A percentile compares a stretch with the other conserved stretches of the same genome.
phyloP scores from a whole-genome alignment of 2,797 vertebrate species.

The Notolabrus celidotus region DNA sequence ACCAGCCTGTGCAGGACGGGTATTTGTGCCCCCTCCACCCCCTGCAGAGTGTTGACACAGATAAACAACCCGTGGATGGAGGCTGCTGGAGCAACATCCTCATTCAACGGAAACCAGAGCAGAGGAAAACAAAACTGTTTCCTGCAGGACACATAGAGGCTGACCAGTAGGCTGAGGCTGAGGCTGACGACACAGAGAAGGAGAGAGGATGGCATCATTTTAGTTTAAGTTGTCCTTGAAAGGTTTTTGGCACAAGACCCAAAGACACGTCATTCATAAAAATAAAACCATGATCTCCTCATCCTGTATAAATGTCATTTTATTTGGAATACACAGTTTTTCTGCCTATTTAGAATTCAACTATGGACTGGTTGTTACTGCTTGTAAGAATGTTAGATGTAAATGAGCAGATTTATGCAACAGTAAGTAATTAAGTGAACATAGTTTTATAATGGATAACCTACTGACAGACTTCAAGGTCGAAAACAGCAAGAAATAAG shows the following conservation, averaged over 20 bases:
- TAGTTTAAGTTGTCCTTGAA: not conserved
- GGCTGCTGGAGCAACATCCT: conserved; percentile 65
- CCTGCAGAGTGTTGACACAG: conserved; percentile 52
- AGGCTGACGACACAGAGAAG: not conserved
- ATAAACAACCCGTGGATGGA: conserved; percentile 55
- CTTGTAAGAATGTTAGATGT: not conserved
- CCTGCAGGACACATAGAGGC: conserved; percentile 30
- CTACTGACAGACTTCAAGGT: not conserved
- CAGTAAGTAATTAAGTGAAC: not conserved
- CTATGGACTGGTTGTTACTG: not conserved
- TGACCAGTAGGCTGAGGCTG: not conserved
- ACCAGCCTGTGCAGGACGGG: conserved; percentile 22
- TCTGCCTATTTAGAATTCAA: not conserved
- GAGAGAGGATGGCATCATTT: not conserved
- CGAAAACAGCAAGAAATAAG: not conserved
- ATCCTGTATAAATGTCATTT: not conserved
- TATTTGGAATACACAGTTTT: not conserved
- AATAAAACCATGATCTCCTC: conserved; percentile 6
- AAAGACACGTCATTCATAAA: conserved; percentile 1
- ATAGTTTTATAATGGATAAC: not conserved
- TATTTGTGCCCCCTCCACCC: conserved; percentile 23
- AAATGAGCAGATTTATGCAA: not conserved
- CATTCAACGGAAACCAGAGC: conserved; percentile 53
- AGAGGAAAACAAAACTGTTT: conserved; percentile 56
- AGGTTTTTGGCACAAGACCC: conserved; percentile 3